A percentile compares a stretch with the other conserved stretches of the same genome.
Evolutionary conservation across 2,797 vertebrate species (phyloP).

Genomic region (Molothrus ater): DNA sequence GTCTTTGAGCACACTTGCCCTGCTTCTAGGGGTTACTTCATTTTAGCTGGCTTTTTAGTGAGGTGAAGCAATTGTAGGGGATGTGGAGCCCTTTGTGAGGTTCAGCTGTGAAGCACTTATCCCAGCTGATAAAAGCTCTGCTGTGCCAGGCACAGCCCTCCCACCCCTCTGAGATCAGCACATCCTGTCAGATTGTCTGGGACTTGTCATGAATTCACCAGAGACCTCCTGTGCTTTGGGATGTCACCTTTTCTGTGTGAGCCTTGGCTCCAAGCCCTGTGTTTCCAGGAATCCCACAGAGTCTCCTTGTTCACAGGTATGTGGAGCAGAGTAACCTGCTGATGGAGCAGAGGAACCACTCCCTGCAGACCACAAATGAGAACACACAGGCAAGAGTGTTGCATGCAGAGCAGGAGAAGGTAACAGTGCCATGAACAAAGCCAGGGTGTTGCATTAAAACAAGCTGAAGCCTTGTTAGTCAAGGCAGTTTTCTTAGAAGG

Average conservation of each 20-base stretch:
- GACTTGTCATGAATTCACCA: background rate
- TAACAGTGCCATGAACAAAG: conserved; percentile 51
- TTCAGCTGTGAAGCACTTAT: background rate
- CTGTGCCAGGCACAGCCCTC: background rate
- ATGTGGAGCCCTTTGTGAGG: background rate
- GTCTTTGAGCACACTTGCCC: rapidly evolving
- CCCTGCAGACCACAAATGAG: conserved; percentile 87
- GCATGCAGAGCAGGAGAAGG: conserved; percentile 96
- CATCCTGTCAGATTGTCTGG: background rate
- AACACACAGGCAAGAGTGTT: conserved; percentile 88
- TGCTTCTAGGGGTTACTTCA: background rate
- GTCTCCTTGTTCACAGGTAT: conserved; percentile 74
- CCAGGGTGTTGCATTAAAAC: background rate
- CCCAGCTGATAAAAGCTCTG: background rate
- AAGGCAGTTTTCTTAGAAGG: background rate
- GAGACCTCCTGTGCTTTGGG: background rate
- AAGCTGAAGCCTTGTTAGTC: background rate
- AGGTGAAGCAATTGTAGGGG: background rate
- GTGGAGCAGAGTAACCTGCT: conserved; percentile 93
- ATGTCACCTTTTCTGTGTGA: background rate
- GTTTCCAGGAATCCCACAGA: background rate
- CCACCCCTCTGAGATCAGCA: background rate
- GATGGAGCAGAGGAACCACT: conserved; percentile 92
- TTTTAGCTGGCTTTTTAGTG: background rate
- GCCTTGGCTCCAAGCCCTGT: background rate